Percentiles rank a stretch among this genome's conserved stretches.
Evolutionary conservation across 1,140 invertebrate species (phyloP).

Genomic region (Stenopsyche tienmushanensis): DNA sequence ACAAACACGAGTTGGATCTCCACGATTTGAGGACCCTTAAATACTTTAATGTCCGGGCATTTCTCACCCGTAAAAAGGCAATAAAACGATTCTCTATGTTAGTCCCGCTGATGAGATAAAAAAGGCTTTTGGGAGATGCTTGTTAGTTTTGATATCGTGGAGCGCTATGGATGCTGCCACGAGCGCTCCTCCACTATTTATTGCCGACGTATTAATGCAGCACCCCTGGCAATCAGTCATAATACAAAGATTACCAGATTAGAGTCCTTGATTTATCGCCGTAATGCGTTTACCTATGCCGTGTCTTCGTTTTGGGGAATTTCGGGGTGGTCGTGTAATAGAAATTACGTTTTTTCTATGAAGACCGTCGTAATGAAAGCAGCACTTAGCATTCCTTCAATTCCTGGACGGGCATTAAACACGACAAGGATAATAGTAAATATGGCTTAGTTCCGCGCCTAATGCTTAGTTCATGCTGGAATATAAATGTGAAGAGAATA

Average conservation of each 20-base stretch:
- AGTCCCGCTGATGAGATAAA: slow-evolving; percentile 22
- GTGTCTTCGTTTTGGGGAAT: neutral
- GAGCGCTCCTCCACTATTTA: neutral
- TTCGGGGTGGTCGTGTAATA: slow-evolving; percentile 10
- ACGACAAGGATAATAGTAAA: neutral
- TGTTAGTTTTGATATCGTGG: slow-evolving; percentile 1
- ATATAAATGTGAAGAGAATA: too few species aligned
- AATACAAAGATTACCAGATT: slow-evolving; percentile 5
- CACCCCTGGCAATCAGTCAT: neutral
- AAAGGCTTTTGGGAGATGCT: neutral
- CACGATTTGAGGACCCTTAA: too few species aligned
- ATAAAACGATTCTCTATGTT: slow-evolving; percentile 17
- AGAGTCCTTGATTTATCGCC: neutral
- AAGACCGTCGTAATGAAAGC: neutral
- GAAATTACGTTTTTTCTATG: slow-evolving; percentile 9
- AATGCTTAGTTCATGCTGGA: too few species aligned
- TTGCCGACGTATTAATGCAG: neutral
- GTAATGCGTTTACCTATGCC: neutral
- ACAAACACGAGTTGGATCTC: too few species aligned
- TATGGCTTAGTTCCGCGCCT: neutral
- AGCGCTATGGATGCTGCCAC: neutral
- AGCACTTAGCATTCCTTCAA: neutral
- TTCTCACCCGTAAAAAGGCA: slow-evolving; percentile 25
- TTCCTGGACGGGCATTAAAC: neutral
- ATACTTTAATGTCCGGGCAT: too few species aligned